Evolutionary conservation across 1,140 invertebrate species (phyloP), one percentile per base, ranked within the genome.

Genomic region (Homarus americanus): DNA sequence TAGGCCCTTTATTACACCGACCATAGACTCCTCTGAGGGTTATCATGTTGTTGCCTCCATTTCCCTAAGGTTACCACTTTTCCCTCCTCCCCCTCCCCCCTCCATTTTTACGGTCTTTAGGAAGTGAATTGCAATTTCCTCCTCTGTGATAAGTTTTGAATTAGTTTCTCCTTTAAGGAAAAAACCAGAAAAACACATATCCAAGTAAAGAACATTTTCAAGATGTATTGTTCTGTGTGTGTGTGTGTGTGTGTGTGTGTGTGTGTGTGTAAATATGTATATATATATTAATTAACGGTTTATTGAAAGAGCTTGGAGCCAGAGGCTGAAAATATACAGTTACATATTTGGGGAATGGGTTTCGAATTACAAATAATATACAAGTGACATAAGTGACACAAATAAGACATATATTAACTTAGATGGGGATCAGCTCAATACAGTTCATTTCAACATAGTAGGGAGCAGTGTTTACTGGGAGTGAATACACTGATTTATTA

Each of bases 101-200:
- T n/a, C 63, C 63, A 69, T 69, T n/a, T 69, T 69, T 69, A n/a
- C 28, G n/a, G n/a, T 28, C 32, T n/a, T 69, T 69, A 32, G 32
- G 63, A 12, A 32, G 63, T 4, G 63, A 69, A 69, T 69, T 69
- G 63, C 63, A 69, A 69, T 69, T 69, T 69, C 63, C 63, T 69
- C 44, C 24, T 69, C 63, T 69, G 63, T 69, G 63, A 69, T 69
- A 69, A 69, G n/a, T 69, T 69, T 69, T 69, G 63, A 69, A 69
- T 69, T 69, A 69, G 63, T 69, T 69, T 20, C 63, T 66, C 63
- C 10, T 3, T 20, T 12, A 58, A 58, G 53, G 53, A 58, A 15
- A n/a, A n/a, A n/a, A n/a, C n/a, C n/a, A n/a, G n/a, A n/a, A n/a
- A n/a, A n/a, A 15, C 15, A 15, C 15, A 15, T 49, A 49, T 12